phyloP scores from a whole-genome alignment of 2,888 invertebrate genomes.

The Lampropteryx suffumata region DNA sequence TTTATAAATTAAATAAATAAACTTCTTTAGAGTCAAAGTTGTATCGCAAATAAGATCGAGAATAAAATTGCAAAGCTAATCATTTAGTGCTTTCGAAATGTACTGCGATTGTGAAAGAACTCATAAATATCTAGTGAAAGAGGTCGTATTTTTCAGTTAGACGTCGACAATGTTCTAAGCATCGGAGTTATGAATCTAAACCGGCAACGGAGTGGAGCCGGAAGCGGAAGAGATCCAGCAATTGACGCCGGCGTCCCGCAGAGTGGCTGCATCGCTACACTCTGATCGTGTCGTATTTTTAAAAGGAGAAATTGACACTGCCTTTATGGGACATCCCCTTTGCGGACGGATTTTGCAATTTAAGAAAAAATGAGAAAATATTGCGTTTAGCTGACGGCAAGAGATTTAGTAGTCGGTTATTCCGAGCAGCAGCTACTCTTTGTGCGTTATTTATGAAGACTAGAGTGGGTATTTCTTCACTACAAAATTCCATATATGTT shows the following conservation, averaged over 20 bases:
- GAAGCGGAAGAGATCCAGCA: slow-evolving; percentile 77
- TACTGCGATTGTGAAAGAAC: slow-evolving; percentile 22
- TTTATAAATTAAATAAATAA: slow-evolving; percentile 50
- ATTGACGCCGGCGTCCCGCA: slow-evolving; percentile 68
- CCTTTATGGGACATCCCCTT: slow-evolving; percentile 42
- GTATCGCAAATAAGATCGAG: slow-evolving; percentile 35
- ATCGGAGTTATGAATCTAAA: slow-evolving; percentile 62
- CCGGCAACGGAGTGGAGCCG: slow-evolving; percentile 62
- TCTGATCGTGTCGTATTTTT: slow-evolving; percentile 51
- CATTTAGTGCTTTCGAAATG: slow-evolving; percentile 22
- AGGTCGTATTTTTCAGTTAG: slow-evolving; percentile 60
- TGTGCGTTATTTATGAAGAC: slow-evolving; percentile 9
- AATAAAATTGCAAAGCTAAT: slow-evolving; percentile 24
- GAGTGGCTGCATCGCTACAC: slow-evolving; percentile 50
- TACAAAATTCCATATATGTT: not conserved
- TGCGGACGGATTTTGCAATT: slow-evolving; percentile 30
- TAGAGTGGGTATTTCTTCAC: not conserved
- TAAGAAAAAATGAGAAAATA: slow-evolving; percentile 20
- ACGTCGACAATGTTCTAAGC: slow-evolving; percentile 61
- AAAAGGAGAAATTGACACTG: slow-evolving; percentile 47
- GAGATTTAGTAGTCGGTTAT: slow-evolving; percentile 23
- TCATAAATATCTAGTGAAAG: slow-evolving; percentile 52
- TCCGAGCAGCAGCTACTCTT: slow-evolving; percentile 13
- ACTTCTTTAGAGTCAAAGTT: slow-evolving; percentile 44
- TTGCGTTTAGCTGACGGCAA: slow-evolving; percentile 21